phyloP scores from a whole-genome alignment of 2,888 invertebrate genomes.

The Linnaemya tessellans region DNA sequence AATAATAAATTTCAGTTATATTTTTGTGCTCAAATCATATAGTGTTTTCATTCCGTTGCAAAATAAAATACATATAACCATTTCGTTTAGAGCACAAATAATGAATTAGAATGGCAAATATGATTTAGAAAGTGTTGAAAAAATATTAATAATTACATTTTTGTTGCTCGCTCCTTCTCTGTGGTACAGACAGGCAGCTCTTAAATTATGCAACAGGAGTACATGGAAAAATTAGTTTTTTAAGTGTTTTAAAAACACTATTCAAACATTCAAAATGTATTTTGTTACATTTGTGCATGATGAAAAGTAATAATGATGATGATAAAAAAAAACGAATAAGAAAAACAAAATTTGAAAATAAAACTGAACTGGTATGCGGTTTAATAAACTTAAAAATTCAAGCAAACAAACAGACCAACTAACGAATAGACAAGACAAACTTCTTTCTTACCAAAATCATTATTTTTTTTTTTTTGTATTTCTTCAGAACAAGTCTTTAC shows the following conservation, averaged over 20 bases:
- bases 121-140: conserved; percentile 56
- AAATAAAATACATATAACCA: background rate
- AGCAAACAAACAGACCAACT: conserved; percentile 8
- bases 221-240: conserved; percentile 1
- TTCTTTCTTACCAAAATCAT: conserved; percentile 50
- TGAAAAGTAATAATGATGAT: conserved; percentile 48
- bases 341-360: conserved; percentile 42
- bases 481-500: conserved; percentile 47
- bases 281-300: conserved; percentile 60
- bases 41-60: too few species aligned
- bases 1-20: too few species aligned
- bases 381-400: conserved; percentile 66
- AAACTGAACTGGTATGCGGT: conserved; percentile 64
- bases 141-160: conserved; percentile 12
- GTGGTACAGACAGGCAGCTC: conserved; percentile 12
- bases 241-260: background rate
- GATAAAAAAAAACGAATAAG: conserved; percentile 36
- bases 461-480: conserved; percentile 30
- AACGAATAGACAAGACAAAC: conserved; percentile 46
- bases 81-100: background rate
- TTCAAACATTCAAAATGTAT: conserved; percentile 41
- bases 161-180: background rate
- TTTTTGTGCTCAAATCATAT: too few species aligned
- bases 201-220: conserved; percentile 41
- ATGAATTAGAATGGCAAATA: conserved; percentile 25